Conservation (phyloP, 2,113 vertebrate genomes). For the Meles meles region DNA sequence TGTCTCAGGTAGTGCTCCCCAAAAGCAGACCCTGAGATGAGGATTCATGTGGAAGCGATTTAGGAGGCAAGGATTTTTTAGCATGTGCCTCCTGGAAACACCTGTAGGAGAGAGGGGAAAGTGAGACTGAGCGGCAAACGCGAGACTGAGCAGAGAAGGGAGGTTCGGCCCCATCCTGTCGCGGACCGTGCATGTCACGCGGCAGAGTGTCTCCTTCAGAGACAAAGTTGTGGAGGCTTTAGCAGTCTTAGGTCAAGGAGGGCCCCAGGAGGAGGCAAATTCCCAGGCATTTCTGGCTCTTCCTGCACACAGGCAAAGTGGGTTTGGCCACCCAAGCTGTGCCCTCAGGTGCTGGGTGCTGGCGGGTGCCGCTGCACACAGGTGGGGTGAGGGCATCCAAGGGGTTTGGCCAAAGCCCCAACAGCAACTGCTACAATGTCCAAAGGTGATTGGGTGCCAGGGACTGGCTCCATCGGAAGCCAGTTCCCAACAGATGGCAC, state of each 20-base stretch:
- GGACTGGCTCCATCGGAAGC: not conserved
- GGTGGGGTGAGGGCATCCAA: accelerated
- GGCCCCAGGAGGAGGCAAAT: not conserved
- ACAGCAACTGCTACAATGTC: not conserved
- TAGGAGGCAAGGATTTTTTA: not conserved
- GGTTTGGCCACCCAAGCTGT: not conserved
- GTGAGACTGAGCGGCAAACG: not conserved
- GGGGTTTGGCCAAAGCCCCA: not conserved
- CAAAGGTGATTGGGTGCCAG: not conserved
- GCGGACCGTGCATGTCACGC: not conserved
- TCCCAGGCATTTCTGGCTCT: not conserved
- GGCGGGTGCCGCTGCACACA: too few relatives aligned
- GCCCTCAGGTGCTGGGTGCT: not conserved
- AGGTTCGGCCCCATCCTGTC: not conserved
- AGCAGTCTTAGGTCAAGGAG: not conserved
- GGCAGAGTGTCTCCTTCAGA: not conserved
- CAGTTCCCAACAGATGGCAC: not conserved
- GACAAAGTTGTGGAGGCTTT: not conserved
- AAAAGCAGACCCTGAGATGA: not conserved
- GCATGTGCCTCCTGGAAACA: not conserved
- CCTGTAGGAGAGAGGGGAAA: too few relatives aligned
- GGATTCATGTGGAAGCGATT: not conserved
- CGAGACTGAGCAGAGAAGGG: not conserved
- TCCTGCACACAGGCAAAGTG: not conserved
- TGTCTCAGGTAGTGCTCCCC: not conserved